These are phyloP conservation scores for Parotocinclus haroldoi DNA, from an alignment of 2,797 vertebrate genomes.

Conservation along the genomic window DNA sequence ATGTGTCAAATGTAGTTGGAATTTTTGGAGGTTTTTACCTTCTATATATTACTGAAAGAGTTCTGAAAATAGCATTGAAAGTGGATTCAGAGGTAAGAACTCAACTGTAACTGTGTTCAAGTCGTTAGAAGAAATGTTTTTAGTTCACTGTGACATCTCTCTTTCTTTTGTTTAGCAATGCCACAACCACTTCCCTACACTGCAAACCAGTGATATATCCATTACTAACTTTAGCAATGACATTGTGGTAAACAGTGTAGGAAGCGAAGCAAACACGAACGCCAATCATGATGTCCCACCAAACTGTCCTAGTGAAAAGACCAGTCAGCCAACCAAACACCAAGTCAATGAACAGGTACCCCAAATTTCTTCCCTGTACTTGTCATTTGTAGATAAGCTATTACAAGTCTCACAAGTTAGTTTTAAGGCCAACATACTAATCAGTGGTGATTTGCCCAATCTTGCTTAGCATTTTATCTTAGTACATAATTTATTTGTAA, in stretches of 20 bases:
- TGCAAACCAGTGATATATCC: constrained; percentile 27
- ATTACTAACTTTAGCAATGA: constrained; percentile 46
- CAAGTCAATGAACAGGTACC: constrained; percentile 32
- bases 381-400: too few relatives aligned
- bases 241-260: constrained; percentile 38
- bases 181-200: constrained; percentile 44
- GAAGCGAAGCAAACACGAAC: constrained; percentile 23
- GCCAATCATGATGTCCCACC: constrained; percentile 7
- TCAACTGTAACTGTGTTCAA: background rate
- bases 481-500: background rate
- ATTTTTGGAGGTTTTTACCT: constrained; percentile 84
- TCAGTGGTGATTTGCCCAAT: too few relatives aligned
- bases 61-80: constrained; percentile 77
- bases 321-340: background rate
- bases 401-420: too few relatives aligned
- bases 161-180: constrained; percentile 25
- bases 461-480: too few relatives aligned
- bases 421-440: too few relatives aligned
- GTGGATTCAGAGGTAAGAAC: constrained; percentile 72
- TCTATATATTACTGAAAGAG: constrained; percentile 77
- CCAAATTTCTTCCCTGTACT: background rate
- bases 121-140: background rate
- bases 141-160: background rate
- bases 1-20: constrained; percentile 73
- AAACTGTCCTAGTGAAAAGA: constrained; percentile 33